Evolutionary conservation across 30 jellyfish, hydroid and myxozoan species (phyloP).

Genomic region (Hydra vulgaris): DNA sequence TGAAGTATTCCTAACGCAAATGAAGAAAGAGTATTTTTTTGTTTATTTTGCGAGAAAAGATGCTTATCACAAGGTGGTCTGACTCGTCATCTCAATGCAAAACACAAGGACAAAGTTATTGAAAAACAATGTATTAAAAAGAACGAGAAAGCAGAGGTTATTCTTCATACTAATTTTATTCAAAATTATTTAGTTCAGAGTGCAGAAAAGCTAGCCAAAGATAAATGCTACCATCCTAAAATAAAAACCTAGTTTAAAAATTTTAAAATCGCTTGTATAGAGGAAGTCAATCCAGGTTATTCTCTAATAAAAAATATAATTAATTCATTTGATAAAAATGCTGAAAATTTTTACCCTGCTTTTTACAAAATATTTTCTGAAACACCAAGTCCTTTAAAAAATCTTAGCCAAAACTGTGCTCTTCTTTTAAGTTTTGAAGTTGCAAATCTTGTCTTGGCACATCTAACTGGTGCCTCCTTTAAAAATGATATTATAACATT

Average conservation of each 20-base stretch:
- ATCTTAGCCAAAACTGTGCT: slow-evolving; percentile 22
- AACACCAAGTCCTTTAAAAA: slow-evolving; percentile 16
- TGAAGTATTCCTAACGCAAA: background rate
- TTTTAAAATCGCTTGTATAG: slow-evolving; percentile 5
- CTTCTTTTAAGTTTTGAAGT: slow-evolving; percentile 45
- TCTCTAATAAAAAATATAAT: slow-evolving; percentile 24
- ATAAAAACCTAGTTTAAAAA: slow-evolving; percentile 2
- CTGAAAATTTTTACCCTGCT: slow-evolving; percentile 33
- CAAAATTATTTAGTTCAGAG: background rate
- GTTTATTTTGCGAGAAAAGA: background rate
- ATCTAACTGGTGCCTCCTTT: slow-evolving; percentile 23
- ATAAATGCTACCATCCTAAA: slow-evolving; percentile 14
- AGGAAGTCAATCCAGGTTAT: background rate
- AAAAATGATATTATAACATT: background rate
- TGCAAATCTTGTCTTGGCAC: slow-evolving; percentile 58
- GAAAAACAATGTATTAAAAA: background rate
- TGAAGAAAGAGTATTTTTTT: background rate
- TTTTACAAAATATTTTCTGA: slow-evolving; percentile 17
- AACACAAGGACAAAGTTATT: slow-evolving; percentile 3
- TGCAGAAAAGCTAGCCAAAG: background rate
- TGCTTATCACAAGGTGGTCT: slow-evolving; percentile 17
- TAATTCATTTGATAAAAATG: slow-evolving; percentile 38
- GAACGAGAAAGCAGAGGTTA: background rate
- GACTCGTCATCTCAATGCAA: slow-evolving; percentile 15
- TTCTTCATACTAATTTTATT: background rate